phyloP scores from a whole-genome alignment of 2,797 vertebrate genomes.

The Tauraco hartlaubi region DNA sequence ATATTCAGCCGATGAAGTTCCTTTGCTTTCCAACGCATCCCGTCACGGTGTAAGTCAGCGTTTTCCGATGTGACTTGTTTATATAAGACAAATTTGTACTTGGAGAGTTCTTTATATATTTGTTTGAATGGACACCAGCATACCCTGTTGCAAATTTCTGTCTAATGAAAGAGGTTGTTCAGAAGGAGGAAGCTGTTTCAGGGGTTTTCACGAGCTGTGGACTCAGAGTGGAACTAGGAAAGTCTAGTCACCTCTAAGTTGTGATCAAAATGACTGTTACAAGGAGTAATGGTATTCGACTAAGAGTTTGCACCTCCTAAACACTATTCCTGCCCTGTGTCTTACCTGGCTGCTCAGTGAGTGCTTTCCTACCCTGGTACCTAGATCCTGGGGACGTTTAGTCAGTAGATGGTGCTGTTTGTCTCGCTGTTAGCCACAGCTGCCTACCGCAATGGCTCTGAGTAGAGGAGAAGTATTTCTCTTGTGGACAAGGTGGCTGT shows the following conservation, averaged over 20 bases:
- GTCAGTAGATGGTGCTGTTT: constrained; percentile 72
- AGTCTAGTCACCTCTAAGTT: not conserved
- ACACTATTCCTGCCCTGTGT: not conserved
- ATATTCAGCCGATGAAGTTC: not conserved
- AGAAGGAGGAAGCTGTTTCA: not conserved
- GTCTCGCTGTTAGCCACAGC: not conserved
- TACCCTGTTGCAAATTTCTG: not conserved
- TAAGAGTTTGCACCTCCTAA: not conserved
- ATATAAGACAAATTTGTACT: not conserved
- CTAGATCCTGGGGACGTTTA: not conserved
- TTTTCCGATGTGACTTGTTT: not conserved
- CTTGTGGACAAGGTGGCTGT: not conserved
- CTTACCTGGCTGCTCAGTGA: not conserved
- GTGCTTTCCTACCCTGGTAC: not conserved
- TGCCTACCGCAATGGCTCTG: not conserved
- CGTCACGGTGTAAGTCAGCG: accelerated
- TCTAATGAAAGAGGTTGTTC: not conserved
- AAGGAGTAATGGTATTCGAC: not conserved
- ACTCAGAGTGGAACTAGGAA: not conserved
- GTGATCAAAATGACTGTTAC: not conserved
- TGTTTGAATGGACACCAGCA: not conserved
- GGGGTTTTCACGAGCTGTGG: not conserved
- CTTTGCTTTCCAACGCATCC: not conserved
- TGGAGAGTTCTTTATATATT: not conserved
- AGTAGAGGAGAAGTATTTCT: not conserved